Percentiles rank a stretch among this genome's conserved stretches.
phyloP scores from a whole-genome alignment of 2,888 invertebrate genomes.

The Papilio gigon region DNA sequence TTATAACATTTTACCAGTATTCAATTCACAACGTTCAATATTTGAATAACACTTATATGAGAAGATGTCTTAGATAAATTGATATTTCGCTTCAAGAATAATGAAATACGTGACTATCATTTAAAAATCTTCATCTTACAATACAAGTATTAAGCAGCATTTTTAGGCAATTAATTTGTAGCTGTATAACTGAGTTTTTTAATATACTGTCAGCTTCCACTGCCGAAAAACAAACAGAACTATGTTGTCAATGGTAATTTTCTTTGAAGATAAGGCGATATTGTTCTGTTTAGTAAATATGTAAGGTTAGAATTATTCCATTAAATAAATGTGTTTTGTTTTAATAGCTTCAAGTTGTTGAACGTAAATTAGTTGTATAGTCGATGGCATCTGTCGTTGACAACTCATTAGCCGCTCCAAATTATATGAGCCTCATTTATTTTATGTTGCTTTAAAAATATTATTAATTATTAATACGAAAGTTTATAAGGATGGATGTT shows the following conservation, averaged over 20 bases:
- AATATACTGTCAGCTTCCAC: too few species aligned
- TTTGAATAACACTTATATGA: neutral
- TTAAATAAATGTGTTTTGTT: constrained; percentile 12
- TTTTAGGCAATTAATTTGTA: neutral
- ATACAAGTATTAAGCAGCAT: neutral
- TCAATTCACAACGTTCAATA: neutral
- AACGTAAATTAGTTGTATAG: constrained; percentile 13
- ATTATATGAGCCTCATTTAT: neutral
- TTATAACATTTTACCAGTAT: neutral
- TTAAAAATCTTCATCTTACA: neutral
- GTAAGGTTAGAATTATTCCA: neutral
- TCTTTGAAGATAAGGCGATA: too few species aligned
- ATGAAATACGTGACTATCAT: constrained; percentile 7
- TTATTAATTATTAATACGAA: too few species aligned
- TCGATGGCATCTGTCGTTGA: constrained; percentile 18
- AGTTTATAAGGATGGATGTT: too few species aligned
- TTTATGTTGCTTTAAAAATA: neutral
- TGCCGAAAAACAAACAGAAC: too few species aligned
- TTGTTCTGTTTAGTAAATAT: too few species aligned
- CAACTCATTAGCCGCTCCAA: constrained; percentile 14
- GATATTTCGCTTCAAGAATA: neutral
- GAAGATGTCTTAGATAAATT: neutral
- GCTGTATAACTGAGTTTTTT: neutral
- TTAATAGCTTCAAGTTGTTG: constrained; percentile 9
- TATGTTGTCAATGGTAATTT: too few species aligned